Evolutionary conservation across 2,888 invertebrate species (phyloP), one percentile per base, ranked within the genome.

Genomic region (Diaprepes abbreviatus): DNA sequence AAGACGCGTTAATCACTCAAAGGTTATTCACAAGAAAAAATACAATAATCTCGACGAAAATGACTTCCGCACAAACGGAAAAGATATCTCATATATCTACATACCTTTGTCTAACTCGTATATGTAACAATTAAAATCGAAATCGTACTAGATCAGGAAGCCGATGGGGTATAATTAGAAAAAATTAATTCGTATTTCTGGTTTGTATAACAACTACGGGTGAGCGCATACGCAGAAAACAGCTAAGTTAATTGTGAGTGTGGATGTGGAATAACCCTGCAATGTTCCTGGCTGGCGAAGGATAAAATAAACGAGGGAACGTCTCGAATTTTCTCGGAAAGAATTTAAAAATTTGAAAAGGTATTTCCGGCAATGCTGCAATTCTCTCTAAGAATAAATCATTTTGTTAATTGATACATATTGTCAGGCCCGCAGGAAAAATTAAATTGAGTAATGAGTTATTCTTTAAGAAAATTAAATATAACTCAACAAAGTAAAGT

Each of bases 171-270:
- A 17, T 40, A 40, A 40, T 40, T 40, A 40, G 16, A 40, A 40
- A 40, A 40, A 40, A 40, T 19, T 40, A 40, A 40, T 40, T 17
- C 17, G 9, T 17, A 40, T 40, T 17, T 17, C 17, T 16, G 40
- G 16, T 40, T 40, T 16, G 19, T 17, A 40, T 40, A 40, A 16
- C 40, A 40, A 40, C 33, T 33, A 33, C 40, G 9, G 17, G 6
- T 17, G 40, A 40, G 16, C 17, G 16, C 14, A 24, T 52, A 52
- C 52, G 52, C 33, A 52, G 28, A 31, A 52, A 52, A 52, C 28
- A 31, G 52, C 52, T 52, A 52, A 9, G 4, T 33, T 52, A 52
- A 52, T 52, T 52, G 52, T 31, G 31, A n/a, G 16, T 40, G 40
- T 40, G 17, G 6, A 6, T 1, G 14, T 3, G 40, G 16, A 36